phyloP scores from a whole-genome alignment of 2,113 vertebrate genomes.

The Galeopterus variegatus region DNA sequence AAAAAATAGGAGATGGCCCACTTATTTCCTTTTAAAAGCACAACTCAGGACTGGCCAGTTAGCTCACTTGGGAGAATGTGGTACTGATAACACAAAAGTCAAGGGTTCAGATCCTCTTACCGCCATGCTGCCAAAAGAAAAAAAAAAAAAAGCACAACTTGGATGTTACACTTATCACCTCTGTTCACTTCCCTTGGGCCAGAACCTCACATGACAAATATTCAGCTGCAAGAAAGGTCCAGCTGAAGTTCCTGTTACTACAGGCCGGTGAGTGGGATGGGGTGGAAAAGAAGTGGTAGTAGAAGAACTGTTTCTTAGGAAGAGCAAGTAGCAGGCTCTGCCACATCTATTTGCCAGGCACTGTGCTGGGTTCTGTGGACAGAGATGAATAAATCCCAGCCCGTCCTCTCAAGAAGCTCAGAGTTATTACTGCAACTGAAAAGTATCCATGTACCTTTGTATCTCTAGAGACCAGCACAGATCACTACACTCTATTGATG shows the following conservation, averaged over 20 bases:
- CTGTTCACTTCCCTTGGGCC: not conserved
- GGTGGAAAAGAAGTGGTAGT: not conserved
- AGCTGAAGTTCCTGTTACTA: not conserved
- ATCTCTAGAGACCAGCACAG: not conserved
- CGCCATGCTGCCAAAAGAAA: too few species aligned
- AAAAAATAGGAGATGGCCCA: not conserved
- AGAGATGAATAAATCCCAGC: not conserved
- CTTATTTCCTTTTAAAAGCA: not conserved
- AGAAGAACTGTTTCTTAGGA: not conserved
- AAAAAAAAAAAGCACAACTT: not conserved
- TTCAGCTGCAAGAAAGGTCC: not conserved
- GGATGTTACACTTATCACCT: not conserved
- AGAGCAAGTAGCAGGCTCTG: not conserved
- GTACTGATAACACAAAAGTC: too few species aligned
- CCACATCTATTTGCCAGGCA: not conserved
- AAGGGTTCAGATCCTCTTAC: too few species aligned
- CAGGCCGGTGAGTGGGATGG: not conserved
- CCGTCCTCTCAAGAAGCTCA: not conserved
- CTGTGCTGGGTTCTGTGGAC: not conserved
- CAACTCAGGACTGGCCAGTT: not conserved
- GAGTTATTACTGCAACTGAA: not conserved
- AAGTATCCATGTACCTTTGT: not conserved
- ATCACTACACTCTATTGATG: not conserved
- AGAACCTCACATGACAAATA: not conserved
- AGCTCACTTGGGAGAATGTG: too few species aligned